phyloP scores from a whole-genome alignment of 2,888 invertebrate genomes.

The Drosophila aldrichi region DNA sequence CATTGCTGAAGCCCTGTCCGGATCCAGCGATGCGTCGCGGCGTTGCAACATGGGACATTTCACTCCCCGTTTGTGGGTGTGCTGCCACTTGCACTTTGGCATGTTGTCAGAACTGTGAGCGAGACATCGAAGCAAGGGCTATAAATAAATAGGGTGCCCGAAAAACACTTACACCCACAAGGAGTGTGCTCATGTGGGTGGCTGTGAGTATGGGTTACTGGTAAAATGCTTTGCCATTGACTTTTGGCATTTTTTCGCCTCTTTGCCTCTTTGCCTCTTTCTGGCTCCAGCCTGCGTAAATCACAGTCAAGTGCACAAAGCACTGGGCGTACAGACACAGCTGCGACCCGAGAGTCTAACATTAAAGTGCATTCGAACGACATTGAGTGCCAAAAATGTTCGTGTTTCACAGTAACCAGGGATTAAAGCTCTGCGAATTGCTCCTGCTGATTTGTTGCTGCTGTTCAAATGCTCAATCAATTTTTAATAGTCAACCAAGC shows the following conservation, averaged over 20 bases:
- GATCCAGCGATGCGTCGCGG: slow-evolving; percentile 12
- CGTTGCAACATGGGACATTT: slow-evolving; percentile 19
- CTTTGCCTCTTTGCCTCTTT: slow-evolving; percentile 9
- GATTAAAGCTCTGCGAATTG: neutral
- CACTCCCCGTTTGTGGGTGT: slow-evolving; percentile 29
- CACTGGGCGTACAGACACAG: slow-evolving; percentile 42
- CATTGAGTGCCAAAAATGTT: neutral
- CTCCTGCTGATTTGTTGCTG: neutral
- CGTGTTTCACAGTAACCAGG: neutral
- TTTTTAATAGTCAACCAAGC: neutral
- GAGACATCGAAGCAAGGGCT: slow-evolving; percentile 65
- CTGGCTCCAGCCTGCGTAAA: slow-evolving; percentile 57
- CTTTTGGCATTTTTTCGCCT: slow-evolving; percentile 45
- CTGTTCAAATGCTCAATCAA: neutral
- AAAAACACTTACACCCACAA: slow-evolving; percentile 37
- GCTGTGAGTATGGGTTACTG: slow-evolving; percentile 7
- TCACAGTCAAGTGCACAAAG: slow-evolving; percentile 74
- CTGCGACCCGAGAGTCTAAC: slow-evolving; percentile 57
- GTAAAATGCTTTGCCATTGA: slow-evolving; percentile 46
- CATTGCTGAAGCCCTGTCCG: slow-evolving; percentile 32
- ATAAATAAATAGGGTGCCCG: slow-evolving; percentile 63
- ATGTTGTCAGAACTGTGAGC: slow-evolving; percentile 71
- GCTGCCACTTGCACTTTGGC: slow-evolving; percentile 68
- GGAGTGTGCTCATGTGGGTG: neutral
- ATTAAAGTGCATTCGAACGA: slow-evolving; percentile 51